Evolutionary conservation across 2,888 invertebrate genomes (phyloP).

Genomic region (Baronia brevicornis): DNA sequence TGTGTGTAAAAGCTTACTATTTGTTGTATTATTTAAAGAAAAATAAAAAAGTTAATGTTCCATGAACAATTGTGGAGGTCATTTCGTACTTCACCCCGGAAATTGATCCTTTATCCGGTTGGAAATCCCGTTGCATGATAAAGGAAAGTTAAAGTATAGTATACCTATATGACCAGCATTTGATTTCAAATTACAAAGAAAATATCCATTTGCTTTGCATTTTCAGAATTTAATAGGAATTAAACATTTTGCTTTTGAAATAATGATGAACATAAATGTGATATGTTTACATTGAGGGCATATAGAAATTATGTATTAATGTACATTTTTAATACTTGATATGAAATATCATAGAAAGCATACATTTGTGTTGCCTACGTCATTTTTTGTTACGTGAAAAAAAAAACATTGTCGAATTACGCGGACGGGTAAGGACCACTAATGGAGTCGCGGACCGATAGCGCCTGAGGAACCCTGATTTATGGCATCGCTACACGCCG

Average conservation of each 20-base stretch:
- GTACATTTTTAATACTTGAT: not conserved
- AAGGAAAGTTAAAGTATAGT: slow-evolving; percentile 17
- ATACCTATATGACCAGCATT: no score
- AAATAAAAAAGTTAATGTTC: no score
- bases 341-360: not conserved
- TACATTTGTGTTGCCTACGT: not conserved
- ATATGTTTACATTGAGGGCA: no score
- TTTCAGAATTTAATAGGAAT: no score
- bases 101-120: slow-evolving; percentile 44
- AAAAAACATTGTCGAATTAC: slow-evolving; percentile 5
- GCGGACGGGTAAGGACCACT: slow-evolving; percentile 31
- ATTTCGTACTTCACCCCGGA: slow-evolving; percentile 36
- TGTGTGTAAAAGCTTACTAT: slow-evolving; percentile 8
- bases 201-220: no score
- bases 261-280: no score
- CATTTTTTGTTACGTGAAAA: slow-evolving; percentile 2
- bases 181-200: no score
- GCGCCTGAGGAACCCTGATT: slow-evolving; percentile 55
- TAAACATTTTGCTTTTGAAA: no score
- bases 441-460: slow-evolving; percentile 55
- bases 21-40: no score
- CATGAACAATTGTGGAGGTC: no score
- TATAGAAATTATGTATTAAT: no score
- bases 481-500: slow-evolving; percentile 57
- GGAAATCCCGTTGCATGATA: slow-evolving; percentile 52